phyloP scores from a whole-genome alignment of 2,888 invertebrate species.

The Caenorhabditis sp. region DNA sequence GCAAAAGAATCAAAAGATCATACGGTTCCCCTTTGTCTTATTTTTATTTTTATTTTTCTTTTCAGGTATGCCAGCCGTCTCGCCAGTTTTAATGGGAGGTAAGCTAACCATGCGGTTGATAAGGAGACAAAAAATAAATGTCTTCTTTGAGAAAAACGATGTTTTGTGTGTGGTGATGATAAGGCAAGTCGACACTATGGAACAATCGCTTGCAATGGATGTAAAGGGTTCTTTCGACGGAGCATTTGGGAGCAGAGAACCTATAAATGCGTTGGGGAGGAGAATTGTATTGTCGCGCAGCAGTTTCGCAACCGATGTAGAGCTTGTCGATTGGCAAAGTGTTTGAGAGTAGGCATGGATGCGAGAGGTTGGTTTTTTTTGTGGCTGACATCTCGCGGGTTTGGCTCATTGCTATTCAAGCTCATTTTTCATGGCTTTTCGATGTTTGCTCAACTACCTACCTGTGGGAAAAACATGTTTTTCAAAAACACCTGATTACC shows the following conservation, averaged over 20 bases:
- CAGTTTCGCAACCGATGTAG: conserved; percentile 53
- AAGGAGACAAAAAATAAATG: too few species aligned
- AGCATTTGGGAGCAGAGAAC: conserved; percentile 54
- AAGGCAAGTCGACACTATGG: conserved; percentile 60
- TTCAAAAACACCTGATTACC: not conserved
- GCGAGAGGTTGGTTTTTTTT: conserved; percentile 23
- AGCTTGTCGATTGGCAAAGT: conserved; percentile 50
- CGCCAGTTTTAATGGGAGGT: not conserved
- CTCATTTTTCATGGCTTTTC: not conserved
- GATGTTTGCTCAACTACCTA: not conserved
- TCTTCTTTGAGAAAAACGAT: conserved; percentile 24
- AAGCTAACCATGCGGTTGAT: too few species aligned
- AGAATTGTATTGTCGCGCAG: conserved; percentile 45
- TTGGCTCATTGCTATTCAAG: too few species aligned
- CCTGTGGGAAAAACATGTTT: not conserved
- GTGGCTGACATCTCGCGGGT: too few species aligned
- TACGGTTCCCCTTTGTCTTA: not conserved
- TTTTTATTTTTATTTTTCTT: not conserved
- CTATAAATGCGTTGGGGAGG: conserved; percentile 40
- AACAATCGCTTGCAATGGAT: conserved; percentile 62
- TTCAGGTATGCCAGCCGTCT: not conserved
- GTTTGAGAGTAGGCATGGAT: conserved; percentile 54
- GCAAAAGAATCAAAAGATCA: too few species aligned
- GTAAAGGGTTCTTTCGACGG: conserved; percentile 60
- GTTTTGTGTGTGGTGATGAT: conserved; percentile 61